A percentile compares a stretch with the other conserved stretches of the same genome.
phyloP scores from a whole-genome alignment of 2,888 invertebrate species.

The Oasisia sp. region DNA sequence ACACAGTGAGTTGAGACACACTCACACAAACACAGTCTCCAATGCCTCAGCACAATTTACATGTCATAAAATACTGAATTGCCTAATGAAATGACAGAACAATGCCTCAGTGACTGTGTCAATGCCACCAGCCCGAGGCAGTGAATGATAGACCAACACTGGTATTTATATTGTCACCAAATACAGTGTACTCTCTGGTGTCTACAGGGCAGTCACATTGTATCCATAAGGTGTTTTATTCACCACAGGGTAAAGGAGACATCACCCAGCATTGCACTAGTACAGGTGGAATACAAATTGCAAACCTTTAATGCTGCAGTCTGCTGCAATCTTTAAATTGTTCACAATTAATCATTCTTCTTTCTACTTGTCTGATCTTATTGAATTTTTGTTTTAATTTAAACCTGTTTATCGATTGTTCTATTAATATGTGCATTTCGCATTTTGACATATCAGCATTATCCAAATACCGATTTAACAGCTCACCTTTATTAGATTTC shows the following conservation, averaged over 20 bases:
- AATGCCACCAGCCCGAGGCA: neutral
- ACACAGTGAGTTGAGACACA: neutral
- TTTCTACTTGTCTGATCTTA: no score
- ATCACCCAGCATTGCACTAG: neutral
- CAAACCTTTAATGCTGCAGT: no score
- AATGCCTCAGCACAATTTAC: neutral
- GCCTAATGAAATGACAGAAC: neutral
- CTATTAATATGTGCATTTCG: no score
- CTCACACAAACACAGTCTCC: neutral
- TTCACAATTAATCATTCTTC: no score
- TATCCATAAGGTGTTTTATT: neutral
- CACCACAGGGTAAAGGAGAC: neutral
- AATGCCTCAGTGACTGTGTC: neutral
- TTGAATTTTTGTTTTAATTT: no score
- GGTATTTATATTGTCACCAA: neutral
- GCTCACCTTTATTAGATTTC: no score
- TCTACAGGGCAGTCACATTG: neutral
- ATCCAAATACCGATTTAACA: no score
- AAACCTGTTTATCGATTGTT: no score
- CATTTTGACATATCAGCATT: no score
- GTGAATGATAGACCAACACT: neutral
- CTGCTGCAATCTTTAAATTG: no score
- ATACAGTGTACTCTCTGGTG: neutral
- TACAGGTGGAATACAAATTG: no score
- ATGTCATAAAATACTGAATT: neutral